Evolutionary conservation across 2,113 vertebrate genomes (phyloP).

Genomic region (Prionailurus viverrinus): DNA sequence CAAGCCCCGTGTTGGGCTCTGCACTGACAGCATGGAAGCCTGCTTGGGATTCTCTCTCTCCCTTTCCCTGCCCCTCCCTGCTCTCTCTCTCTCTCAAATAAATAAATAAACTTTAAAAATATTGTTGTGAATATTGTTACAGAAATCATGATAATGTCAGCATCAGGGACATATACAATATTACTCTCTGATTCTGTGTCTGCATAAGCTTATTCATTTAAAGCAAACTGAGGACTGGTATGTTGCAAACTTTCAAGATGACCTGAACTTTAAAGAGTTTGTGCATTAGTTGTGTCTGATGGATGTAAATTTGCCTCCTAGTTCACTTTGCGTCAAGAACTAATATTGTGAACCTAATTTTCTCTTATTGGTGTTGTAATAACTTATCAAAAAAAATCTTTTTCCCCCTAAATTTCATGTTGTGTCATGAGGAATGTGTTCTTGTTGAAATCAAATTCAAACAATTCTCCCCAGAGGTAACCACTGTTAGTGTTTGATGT

Average conservation of each 20-base stretch:
- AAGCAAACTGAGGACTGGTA: conserved; percentile 16
- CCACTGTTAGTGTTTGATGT: background rate
- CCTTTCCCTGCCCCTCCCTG: too few relatives aligned
- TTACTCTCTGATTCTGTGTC: background rate
- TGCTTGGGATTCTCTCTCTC: too few relatives aligned
- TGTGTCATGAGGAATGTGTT: background rate
- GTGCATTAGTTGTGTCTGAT: conserved; percentile 81
- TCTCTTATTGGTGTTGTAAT: conserved; percentile 85
- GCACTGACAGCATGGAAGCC: too few relatives aligned
- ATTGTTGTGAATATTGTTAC: background rate
- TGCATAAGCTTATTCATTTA: conserved; percentile 22
- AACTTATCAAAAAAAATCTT: conserved; percentile 81
- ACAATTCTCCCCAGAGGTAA: background rate
- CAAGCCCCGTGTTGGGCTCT: too few relatives aligned
- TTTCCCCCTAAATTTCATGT: background rate
- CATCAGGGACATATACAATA: background rate
- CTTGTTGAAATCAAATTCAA: background rate
- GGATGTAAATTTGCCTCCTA: conserved; percentile 85
- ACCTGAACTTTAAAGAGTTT: conserved; percentile 52
- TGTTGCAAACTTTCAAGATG: conserved; percentile 51
- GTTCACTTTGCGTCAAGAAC: conserved; percentile 85
- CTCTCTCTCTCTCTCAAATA: too few relatives aligned
- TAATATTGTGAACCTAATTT: conserved; percentile 87
- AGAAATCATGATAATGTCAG: background rate
- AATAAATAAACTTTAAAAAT: too few relatives aligned